These are phyloP conservation scores for Taeniopygia guttata DNA, from an alignment of 2,797 vertebrate species.

Conservation along the genomic window DNA sequence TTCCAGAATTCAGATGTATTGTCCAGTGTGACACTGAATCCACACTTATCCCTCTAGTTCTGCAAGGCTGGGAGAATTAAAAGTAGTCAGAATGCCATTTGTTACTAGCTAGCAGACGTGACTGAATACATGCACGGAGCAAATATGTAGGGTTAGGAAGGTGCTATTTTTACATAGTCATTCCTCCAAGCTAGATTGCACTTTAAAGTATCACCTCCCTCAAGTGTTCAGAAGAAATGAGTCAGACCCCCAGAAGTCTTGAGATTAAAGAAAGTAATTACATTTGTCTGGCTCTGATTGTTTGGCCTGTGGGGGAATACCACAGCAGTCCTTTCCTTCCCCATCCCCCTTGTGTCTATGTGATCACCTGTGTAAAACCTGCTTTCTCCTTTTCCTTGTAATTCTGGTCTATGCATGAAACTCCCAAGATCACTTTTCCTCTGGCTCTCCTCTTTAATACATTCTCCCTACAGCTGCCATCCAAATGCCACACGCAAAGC, in stretches of 20 bases:
- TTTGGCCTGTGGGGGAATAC: constrained; percentile 33
- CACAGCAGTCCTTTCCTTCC: background rate
- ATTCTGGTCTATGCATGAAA: background rate
- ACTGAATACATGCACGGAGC: background rate
- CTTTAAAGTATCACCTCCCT: constrained; percentile 21
- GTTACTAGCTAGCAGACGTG: background rate
- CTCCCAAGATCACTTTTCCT: background rate
- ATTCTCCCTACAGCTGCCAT: background rate
- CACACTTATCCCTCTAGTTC: background rate
- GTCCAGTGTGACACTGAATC: background rate
- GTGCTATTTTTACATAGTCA: constrained; percentile 12
- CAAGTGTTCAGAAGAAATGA: background rate
- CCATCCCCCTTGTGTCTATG: background rate
- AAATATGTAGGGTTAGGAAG: background rate
- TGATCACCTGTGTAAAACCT: constrained; percentile 9
- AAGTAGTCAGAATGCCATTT: constrained; percentile 16
- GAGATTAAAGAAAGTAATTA: constrained; percentile 39
- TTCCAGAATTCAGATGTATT: background rate
- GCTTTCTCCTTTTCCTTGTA: background rate
- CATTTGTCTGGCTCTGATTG: constrained; percentile 12
- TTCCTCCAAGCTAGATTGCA: constrained; percentile 23
- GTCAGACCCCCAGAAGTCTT: background rate
- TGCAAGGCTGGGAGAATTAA: background rate
- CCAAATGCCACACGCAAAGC: background rate
- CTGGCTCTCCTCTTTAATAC: background rate